These are phyloP conservation scores for Cervus canadensis DNA, from an alignment of 2,113 vertebrate genomes.

Conservation along the genomic window DNA sequence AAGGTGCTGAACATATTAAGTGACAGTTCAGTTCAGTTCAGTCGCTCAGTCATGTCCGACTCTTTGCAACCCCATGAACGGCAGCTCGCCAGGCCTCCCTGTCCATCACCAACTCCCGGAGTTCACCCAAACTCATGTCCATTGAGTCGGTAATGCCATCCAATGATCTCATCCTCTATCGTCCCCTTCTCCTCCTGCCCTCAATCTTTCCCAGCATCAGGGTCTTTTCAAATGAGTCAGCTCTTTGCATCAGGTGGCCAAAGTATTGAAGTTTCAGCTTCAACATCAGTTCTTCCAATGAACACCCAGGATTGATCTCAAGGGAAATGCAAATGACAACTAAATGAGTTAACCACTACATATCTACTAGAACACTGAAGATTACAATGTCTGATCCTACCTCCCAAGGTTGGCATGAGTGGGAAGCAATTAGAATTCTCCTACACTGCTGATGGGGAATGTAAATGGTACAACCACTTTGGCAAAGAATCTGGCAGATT, in stretches of 20 bases:
- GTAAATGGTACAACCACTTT: not conserved
- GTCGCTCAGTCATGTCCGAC: not conserved
- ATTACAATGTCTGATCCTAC: not conserved
- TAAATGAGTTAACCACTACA: not conserved
- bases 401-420: not conserved
- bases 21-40: not conserved
- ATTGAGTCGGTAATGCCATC: not conserved
- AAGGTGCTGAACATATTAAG: not conserved
- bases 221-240: not conserved
- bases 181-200: not conserved
- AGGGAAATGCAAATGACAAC: not conserved
- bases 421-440: not conserved
- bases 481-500: not conserved
- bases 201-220: not conserved
- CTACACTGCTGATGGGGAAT: not conserved
- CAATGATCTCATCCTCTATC: not conserved
- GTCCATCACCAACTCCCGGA: not conserved
- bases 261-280: not conserved
- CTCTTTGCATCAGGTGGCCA: not conserved
- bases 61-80: not conserved
- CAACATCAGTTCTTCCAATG: not conserved
- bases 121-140: not conserved
- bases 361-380: not conserved
- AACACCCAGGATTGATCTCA: not conserved
- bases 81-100: not conserved